phyloP scores from a whole-genome alignment of 2,797 vertebrate genomes.

The Acanthurus lineatus region DNA sequence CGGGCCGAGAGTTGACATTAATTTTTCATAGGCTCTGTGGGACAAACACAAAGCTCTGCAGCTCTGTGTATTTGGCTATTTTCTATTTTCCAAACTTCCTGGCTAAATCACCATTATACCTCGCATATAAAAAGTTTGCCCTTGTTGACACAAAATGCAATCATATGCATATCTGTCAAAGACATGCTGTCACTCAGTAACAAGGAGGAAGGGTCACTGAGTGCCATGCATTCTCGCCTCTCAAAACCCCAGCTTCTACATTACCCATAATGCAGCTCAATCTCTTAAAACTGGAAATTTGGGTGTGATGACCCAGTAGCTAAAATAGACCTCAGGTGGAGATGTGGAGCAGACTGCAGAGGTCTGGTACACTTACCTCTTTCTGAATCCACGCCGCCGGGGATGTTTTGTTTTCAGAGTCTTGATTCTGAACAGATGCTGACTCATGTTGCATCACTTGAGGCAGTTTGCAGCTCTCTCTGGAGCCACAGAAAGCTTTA shows the following conservation, averaged over 20 bases:
- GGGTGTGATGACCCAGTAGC: background rate
- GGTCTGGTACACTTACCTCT: background rate
- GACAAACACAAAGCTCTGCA: constrained; percentile 38
- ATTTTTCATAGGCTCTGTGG: constrained; percentile 52
- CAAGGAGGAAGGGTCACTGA: background rate
- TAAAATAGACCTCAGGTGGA: background rate
- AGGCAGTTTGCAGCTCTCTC: background rate
- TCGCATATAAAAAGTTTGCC: constrained; percentile 22
- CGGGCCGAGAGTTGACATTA: constrained; percentile 45
- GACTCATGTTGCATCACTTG: constrained; percentile 9
- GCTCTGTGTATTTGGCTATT: constrained; percentile 49
- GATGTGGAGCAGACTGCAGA: background rate
- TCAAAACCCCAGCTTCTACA: background rate
- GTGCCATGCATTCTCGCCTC: background rate
- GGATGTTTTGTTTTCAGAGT: background rate
- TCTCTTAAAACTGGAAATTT: background rate
- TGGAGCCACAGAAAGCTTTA: background rate
- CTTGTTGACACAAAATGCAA: constrained; percentile 11
- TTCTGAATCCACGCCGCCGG: background rate
- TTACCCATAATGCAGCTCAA: background rate
- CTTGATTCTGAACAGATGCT: background rate
- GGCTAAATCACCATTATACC: constrained; percentile 34
- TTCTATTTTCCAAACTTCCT: constrained; percentile 33
- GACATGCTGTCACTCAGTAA: constrained; percentile 1
- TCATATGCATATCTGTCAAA: constrained; percentile 20